Evolutionary conservation across 1,140 invertebrate species (phyloP).

Genomic region (Prorops nasuta): DNA sequence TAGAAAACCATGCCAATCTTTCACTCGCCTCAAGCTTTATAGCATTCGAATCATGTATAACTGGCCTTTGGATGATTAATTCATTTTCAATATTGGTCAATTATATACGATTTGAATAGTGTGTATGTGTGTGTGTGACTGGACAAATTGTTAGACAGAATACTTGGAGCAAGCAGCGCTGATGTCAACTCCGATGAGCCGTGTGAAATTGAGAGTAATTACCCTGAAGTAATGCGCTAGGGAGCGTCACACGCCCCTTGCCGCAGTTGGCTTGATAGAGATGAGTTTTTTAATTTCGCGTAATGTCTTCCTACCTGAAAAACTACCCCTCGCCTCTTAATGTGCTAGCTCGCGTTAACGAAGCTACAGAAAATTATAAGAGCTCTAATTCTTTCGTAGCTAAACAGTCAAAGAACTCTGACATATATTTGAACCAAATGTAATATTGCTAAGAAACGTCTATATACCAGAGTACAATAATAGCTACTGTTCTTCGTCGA

Average conservation of each 20-base stretch:
- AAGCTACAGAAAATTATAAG: no score
- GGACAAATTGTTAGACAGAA: neutral
- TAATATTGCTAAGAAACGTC: no score
- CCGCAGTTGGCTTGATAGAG: constrained; percentile 15
- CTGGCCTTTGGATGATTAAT: neutral
- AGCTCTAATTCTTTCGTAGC: no score
- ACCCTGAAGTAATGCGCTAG: constrained; percentile 22
- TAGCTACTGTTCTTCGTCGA: no score
- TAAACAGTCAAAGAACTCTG: no score
- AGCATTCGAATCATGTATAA: neutral
- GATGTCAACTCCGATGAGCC: constrained; percentile 15
- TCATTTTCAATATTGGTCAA: neutral
- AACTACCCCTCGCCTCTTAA: no score
- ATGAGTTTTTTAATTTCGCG: constrained; percentile 16
- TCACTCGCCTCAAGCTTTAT: neutral
- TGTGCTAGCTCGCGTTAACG: no score
- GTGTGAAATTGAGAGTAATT: constrained; percentile 23
- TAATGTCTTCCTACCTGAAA: constrained; percentile 15
- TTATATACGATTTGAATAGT: neutral
- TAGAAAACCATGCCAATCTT: neutral
- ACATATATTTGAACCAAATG: no score
- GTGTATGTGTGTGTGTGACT: no score
- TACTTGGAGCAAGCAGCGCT: neutral
- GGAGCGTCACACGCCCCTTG: constrained; percentile 6
- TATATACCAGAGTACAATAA: no score